Percentiles rank a stretch among this genome's conserved stretches.
These are phyloP conservation scores for Coreoperca whiteheadi DNA, from an alignment of 2,113 vertebrate genomes.

Conservation along the genomic window DNA sequence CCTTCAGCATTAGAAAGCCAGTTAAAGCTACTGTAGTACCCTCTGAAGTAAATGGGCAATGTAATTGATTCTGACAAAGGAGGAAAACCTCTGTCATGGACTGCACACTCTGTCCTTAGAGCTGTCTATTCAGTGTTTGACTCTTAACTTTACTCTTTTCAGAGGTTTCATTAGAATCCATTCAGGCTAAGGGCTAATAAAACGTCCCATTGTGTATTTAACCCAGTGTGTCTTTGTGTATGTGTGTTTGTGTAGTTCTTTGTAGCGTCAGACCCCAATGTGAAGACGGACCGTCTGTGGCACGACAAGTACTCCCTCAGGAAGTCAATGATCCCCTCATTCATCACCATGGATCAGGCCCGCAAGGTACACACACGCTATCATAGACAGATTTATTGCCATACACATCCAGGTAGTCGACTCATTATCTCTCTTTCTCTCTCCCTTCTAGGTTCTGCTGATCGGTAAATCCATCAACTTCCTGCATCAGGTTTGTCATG, in stretches of 20 bases:
- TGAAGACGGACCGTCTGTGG: constrained; percentile 97
- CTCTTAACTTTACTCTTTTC: not conserved
- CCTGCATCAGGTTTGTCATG: constrained; percentile 97
- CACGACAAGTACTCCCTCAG: constrained; percentile 98
- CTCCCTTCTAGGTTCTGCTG: constrained; percentile 88
- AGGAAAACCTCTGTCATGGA: not conserved
- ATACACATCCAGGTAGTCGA: not conserved
- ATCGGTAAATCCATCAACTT: constrained; percentile 99
- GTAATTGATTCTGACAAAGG: constrained; percentile 40
- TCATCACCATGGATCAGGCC: constrained; percentile 97
- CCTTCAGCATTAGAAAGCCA: constrained; percentile 27
- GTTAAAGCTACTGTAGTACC: not conserved
- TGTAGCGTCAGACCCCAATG: constrained; percentile 96
- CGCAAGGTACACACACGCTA: constrained; percentile 87
- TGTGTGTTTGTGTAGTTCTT: constrained; percentile 87
- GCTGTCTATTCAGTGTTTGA: not conserved
- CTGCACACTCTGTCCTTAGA: not conserved
- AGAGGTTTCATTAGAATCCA: not conserved
- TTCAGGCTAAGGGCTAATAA: not conserved
- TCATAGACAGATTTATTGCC: not conserved
- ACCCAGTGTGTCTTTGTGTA: not conserved
- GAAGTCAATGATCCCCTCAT: constrained; percentile 98
- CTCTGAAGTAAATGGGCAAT: constrained; percentile 6
- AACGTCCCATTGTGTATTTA: too few relatives aligned
- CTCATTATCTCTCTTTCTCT: not conserved